Evolutionary conservation across 2,113 vertebrate genomes (phyloP), one percentile per base, ranked within the genome.

Genomic region (Poecilia latipinna): DNA sequence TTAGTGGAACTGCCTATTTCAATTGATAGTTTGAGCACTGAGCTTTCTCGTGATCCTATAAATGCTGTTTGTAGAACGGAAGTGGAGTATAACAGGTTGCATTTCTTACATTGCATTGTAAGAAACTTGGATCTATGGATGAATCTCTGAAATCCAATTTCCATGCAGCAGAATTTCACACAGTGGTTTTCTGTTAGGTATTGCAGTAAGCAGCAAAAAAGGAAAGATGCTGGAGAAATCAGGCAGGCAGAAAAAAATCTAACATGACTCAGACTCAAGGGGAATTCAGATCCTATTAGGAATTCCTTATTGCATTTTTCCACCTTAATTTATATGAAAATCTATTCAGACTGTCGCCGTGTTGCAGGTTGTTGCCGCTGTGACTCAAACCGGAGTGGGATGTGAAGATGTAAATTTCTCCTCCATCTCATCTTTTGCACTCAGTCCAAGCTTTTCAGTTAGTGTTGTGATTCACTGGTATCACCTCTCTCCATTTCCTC

Each of bases 251-350:
- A 31, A 32, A 19, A 32, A 61, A 67, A 26, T 22, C 13, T 29
- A 8, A 44, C 70, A 65, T 24, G 3, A 24, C 24, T 26, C 33
- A n/a, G 70, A n/a, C 33, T 12, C 33, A 4, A 32, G n/a, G 33
- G 51, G 48, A 83, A 70, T 4, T 3, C 29, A 61, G 29, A 35
- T 29, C 26, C 35, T 57, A 71, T 84, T 78, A 66, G 68, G 62
- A 70, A 72, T 86, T 86, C 82, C 73, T 78, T 63, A 54, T 57
- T 61, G 35, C 54, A 65, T 62, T 72, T 61, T 19, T 31, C 44
- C 4, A 3, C 70, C 66, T 85, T 68, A 71, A 82, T 87, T 86
- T 67, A 79, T 81, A 79, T 82, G 77, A 79, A 82, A 86, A 81
- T 86, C 70, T 82, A 67, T 78, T 80, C 22, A 29, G 26, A 57